phyloP scores from a whole-genome alignment of 2,888 invertebrate genomes.

The Anodontia alba region DNA sequence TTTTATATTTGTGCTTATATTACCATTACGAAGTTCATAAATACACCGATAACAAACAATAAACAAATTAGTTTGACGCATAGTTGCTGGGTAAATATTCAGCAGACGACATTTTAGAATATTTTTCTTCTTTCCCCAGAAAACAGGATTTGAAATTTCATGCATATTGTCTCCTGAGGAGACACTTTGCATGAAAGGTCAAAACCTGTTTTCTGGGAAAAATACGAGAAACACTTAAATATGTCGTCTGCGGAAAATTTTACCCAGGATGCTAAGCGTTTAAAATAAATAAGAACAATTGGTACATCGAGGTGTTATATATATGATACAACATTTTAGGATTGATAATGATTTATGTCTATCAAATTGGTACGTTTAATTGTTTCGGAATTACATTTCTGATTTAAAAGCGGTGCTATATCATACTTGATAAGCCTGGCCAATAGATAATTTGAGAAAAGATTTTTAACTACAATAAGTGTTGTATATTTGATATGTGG shows the following conservation, averaged over 20 bases:
- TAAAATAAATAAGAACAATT: not conserved
- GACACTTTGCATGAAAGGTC: too few species aligned
- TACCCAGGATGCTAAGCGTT: too few species aligned
- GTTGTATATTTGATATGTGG: conserved; percentile 1
- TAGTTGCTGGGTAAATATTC: too few species aligned
- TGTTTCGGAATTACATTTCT: not conserved
- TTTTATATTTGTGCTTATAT: conserved; percentile 9
- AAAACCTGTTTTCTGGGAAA: too few species aligned
- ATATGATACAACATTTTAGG: not conserved
- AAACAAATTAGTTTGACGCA: not conserved
- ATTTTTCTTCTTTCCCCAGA: too few species aligned
- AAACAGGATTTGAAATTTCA: too few species aligned
- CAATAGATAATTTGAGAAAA: not conserved
- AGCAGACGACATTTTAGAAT: too few species aligned
- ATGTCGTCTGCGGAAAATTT: too few species aligned
- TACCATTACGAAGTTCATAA: not conserved
- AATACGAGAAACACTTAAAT: too few species aligned
- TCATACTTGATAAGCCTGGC: not conserved
- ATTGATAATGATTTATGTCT: not conserved
- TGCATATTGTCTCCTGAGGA: too few species aligned
- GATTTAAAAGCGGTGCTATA: not conserved
- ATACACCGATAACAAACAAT: not conserved
- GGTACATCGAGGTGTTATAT: not conserved
- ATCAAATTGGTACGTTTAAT: not conserved
- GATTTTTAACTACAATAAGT: not conserved